These are phyloP conservation scores for Pristionchus exspectatus DNA, from an alignment of 2,888 invertebrate genomes.

Conservation along the genomic window DNA sequence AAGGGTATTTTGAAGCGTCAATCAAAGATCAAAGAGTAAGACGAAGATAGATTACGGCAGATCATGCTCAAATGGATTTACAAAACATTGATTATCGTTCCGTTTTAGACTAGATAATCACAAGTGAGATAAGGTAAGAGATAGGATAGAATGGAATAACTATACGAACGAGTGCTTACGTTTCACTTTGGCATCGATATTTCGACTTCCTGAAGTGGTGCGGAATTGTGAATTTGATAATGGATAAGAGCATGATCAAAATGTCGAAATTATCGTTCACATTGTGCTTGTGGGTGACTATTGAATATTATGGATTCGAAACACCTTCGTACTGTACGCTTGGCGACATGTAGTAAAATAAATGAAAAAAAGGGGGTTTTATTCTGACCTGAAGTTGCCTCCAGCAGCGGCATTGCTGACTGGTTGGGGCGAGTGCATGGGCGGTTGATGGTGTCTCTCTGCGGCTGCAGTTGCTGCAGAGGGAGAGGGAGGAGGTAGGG, in stretches of 20 bases:
- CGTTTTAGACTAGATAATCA: constrained; percentile 15
- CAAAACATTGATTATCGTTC: constrained; percentile 19
- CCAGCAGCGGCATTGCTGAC: not conserved
- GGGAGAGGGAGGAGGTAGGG: constrained; percentile 18
- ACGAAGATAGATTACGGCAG: constrained; percentile 36
- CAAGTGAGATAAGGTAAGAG: constrained; percentile 9
- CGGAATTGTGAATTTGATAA: constrained; percentile 16
- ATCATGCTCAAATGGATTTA: constrained; percentile 30
- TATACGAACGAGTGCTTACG: constrained; percentile 51
- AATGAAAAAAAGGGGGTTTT: not conserved
- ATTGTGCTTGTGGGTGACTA: constrained; percentile 19
- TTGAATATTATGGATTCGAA: not conserved
- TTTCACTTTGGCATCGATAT: constrained; percentile 56
- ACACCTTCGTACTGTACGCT: not conserved
- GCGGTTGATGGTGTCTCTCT: not conserved
- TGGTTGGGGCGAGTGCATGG: constrained; percentile 40
- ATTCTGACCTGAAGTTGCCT: constrained; percentile 36
- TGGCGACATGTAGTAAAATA: not conserved
- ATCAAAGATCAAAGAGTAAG: constrained; percentile 7
- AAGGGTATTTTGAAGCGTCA: constrained; percentile 8
- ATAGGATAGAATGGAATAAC: not conserved
- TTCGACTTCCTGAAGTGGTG: constrained; percentile 55
- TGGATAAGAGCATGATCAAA: not conserved
- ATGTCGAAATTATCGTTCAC: not conserved
- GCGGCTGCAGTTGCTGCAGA: not conserved